Conservation (phyloP, 2,797 vertebrate genomes). For the Margarornis squamiger region DNA sequence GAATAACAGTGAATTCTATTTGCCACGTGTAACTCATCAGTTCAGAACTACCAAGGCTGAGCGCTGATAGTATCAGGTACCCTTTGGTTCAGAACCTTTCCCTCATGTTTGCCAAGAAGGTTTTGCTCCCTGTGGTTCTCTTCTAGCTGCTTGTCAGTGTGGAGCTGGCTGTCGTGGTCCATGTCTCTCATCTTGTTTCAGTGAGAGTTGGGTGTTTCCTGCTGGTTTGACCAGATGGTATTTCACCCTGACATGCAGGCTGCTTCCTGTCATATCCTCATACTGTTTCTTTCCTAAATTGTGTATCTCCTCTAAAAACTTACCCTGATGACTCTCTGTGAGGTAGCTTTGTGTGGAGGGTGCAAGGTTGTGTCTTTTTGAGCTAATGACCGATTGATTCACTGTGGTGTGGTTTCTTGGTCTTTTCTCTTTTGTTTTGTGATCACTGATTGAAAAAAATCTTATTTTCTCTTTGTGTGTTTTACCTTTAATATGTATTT, state of each 20-base stretch:
- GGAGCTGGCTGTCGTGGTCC: not conserved
- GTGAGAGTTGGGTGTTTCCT: not conserved
- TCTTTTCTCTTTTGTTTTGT: not conserved
- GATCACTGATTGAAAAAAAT: not conserved
- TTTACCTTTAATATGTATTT: not conserved
- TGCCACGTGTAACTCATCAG: not conserved
- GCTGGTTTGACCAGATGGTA: not conserved
- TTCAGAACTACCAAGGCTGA: not conserved
- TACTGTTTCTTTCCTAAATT: not conserved
- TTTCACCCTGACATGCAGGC: not conserved
- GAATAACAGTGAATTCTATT: not conserved
- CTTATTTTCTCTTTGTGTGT: not conserved
- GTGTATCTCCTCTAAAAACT: not conserved
- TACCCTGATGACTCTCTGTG: not conserved
- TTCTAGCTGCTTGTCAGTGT: not conserved
- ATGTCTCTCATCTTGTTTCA: not conserved
- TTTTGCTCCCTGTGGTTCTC: not conserved
- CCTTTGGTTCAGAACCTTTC: not conserved
- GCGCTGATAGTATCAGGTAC: not conserved
- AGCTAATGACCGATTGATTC: not conserved
- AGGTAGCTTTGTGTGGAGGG: not conserved
- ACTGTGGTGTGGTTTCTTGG: not conserved
- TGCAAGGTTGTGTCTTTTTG: not conserved
- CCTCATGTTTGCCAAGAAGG: constrained; percentile 30
- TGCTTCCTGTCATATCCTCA: not conserved